phyloP scores from a whole-genome alignment of 2,888 invertebrate species.

The Agrotis clavis region DNA sequence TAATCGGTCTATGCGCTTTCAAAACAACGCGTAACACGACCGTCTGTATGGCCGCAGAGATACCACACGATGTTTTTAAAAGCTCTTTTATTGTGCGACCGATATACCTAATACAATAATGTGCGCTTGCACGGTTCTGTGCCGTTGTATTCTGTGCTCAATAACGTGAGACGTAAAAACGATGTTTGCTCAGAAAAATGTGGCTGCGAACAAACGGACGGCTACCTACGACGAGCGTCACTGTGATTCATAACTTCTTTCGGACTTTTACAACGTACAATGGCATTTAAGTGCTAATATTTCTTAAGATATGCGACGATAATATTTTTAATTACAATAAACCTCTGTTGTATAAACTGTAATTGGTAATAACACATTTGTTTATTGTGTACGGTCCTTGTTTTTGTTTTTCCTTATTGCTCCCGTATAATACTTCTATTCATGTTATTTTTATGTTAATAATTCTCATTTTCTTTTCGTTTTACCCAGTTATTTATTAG shows the following conservation, averaged over 20 bases:
- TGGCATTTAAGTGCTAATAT: slow-evolving; percentile 69
- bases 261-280: slow-evolving; percentile 67
- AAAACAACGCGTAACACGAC: slow-evolving; percentile 89
- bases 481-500: slow-evolving; percentile 27
- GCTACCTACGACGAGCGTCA: slow-evolving; percentile 63
- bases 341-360: slow-evolving; percentile 56
- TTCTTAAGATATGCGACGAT: slow-evolving; percentile 66
- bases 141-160: slow-evolving; percentile 65
- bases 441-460: slow-evolving; percentile 34
- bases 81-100: slow-evolving; percentile 88
- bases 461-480: slow-evolving; percentile 33
- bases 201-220: slow-evolving; percentile 56
- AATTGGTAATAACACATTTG: slow-evolving; percentile 58
- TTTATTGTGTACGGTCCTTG: slow-evolving; percentile 47
- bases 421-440: slow-evolving; percentile 46
- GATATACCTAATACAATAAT: slow-evolving; percentile 73
- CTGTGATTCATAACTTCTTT: slow-evolving; percentile 74
- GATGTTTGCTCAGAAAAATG: slow-evolving; percentile 64
- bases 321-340: slow-evolving; percentile 68
- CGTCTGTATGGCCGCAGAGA: slow-evolving; percentile 83
- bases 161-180: slow-evolving; percentile 65
- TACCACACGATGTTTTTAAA: slow-evolving; percentile 87
- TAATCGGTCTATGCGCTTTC: slow-evolving; percentile 88
- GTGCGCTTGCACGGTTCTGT: slow-evolving; percentile 49
- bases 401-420: slow-evolving; percentile 55